Percentiles rank a stretch among this genome's conserved stretches.
Evolutionary conservation across 2,797 vertebrate species (phyloP).

Genomic region (Choloepus didactylus): DNA sequence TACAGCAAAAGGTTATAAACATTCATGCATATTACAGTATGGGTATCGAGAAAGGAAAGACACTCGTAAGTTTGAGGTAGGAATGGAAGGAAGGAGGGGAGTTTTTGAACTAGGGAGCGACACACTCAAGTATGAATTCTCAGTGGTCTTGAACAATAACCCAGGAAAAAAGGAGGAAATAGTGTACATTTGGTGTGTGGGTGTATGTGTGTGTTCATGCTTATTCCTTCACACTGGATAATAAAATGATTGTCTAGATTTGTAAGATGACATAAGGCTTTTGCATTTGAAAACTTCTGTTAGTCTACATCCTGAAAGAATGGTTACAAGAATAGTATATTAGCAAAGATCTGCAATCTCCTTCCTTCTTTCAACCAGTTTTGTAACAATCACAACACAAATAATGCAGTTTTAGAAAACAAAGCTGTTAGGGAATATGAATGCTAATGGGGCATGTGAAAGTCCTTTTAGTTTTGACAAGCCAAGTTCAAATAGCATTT

Average conservation of each 20-base stretch:
- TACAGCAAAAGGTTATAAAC: not conserved
- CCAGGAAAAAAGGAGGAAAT: not conserved
- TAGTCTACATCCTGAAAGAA: constrained; percentile 16
- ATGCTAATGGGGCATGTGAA: constrained; percentile 37
- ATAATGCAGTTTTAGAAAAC: constrained; percentile 36
- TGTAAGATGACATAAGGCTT: constrained; percentile 22
- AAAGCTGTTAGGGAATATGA: constrained; percentile 31
- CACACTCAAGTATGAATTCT: not conserved
- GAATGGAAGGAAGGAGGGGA: not conserved
- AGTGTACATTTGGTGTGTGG: not conserved
- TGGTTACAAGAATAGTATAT: constrained; percentile 61
- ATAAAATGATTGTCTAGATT: constrained; percentile 48
- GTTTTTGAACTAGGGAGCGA: not conserved
- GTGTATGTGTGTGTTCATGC: not conserved
- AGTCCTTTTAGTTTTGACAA: constrained; percentile 60
- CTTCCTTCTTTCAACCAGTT: constrained; percentile 31
- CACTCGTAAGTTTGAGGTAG: not conserved
- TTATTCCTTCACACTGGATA: not conserved
- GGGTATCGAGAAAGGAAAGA: not conserved
- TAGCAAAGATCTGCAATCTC: not conserved
- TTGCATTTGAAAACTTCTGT: not conserved
- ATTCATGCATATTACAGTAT: not conserved
- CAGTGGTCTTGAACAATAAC: not conserved
- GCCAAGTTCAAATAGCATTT: constrained; percentile 16
- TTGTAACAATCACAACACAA: constrained; percentile 36